Evolutionary conservation across 2,797 vertebrate species (phyloP).

Genomic region (Enteromius radiatus): DNA sequence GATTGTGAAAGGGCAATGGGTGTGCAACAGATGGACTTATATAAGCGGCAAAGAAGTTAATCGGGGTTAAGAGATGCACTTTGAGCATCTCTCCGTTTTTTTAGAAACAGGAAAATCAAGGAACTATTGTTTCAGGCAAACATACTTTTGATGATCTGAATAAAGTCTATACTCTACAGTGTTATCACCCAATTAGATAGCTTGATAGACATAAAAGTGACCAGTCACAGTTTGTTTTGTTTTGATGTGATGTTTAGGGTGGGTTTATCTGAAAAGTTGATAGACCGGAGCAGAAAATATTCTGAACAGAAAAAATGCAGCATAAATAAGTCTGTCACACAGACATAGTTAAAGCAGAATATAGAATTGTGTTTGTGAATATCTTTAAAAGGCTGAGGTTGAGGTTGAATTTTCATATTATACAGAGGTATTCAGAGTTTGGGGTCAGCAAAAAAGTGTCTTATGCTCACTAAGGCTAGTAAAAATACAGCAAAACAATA

Average conservation of each 20-base stretch:
- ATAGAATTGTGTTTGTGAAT: not conserved
- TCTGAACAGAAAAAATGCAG: not conserved
- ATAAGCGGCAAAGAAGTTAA: not conserved
- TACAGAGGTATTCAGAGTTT: not conserved
- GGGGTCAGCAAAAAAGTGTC: not conserved
- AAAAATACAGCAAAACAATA: not conserved
- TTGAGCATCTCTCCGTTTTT: not conserved
- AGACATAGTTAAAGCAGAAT: not conserved
- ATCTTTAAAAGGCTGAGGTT: not conserved
- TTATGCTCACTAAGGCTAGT: not conserved
- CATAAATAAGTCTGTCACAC: not conserved
- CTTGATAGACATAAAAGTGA: not conserved
- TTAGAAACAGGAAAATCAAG: not conserved
- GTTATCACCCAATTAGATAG: not conserved
- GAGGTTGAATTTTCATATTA: not conserved
- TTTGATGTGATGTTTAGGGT: not conserved
- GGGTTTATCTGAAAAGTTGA: not conserved
- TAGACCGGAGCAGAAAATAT: not conserved
- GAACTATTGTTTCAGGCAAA: not conserved
- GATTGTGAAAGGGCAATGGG: conserved; percentile 19
- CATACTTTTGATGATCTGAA: not conserved
- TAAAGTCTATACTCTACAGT: not conserved
- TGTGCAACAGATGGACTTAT: conserved; percentile 29
- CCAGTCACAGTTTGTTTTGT: not conserved
- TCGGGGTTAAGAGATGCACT: not conserved